Percentiles rank a stretch among this genome's conserved stretches.
phyloP scores from a whole-genome alignment of 2,113 vertebrate species.

The Psammodynastes pulverulentus region DNA sequence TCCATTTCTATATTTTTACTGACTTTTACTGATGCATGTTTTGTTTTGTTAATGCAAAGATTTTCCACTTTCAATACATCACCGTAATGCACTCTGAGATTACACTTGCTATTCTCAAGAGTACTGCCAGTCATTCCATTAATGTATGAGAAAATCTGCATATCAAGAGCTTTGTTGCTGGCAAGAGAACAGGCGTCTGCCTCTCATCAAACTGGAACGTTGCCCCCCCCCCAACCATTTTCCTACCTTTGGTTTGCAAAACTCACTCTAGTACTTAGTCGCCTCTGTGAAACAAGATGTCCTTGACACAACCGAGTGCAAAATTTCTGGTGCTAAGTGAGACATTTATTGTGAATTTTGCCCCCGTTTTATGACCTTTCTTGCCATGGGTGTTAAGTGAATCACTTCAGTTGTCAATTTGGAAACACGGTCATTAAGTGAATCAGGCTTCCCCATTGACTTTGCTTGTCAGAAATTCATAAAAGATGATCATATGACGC shows the following conservation, averaged over 20 bases:
- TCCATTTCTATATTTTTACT: conserved; percentile 39
- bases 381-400: neutral
- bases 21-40: conserved; percentile 25
- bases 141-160: conserved; percentile 48
- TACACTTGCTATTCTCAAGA: conserved; percentile 58
- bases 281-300: neutral
- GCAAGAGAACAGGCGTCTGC: conserved; percentile 12
- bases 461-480: neutral
- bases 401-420: neutral
- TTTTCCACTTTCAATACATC: conserved; percentile 9
- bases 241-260: neutral
- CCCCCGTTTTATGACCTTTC: neutral
- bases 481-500: neutral
- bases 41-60: conserved; percentile 48
- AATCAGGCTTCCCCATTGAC: neutral
- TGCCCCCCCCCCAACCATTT: neutral
- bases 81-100: conserved; percentile 48
- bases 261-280: neutral
- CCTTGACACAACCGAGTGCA: neutral
- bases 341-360: neutral
- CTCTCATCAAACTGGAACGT: neutral
- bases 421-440: neutral
- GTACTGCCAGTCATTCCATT: conserved; percentile 38
- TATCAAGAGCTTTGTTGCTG: conserved; percentile 31
- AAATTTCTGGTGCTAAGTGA: neutral